Conservation (phyloP, 2,888 invertebrate genomes). For the Thymelicus lineola region DNA sequence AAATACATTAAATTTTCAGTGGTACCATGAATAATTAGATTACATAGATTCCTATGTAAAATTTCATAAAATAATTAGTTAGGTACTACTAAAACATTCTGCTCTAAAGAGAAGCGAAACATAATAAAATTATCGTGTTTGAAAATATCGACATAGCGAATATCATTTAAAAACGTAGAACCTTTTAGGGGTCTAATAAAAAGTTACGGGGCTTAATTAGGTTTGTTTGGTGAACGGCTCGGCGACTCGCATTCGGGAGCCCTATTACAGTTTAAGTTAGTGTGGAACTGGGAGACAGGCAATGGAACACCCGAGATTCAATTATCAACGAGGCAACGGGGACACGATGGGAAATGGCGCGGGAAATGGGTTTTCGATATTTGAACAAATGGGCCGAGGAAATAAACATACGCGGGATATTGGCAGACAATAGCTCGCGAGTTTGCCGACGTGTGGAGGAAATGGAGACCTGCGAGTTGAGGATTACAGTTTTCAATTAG, state of each 20-base stretch:
- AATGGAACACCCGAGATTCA: slow-evolving; percentile 48
- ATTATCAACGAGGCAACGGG: slow-evolving; percentile 51
- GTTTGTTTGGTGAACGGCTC: slow-evolving; percentile 22
- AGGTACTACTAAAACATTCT: neutral
- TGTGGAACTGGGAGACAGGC: slow-evolving; percentile 38
- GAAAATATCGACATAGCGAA: neutral
- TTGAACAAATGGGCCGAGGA: slow-evolving; percentile 76
- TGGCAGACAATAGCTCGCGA: slow-evolving; percentile 59
- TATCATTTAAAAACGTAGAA: slow-evolving; percentile 15
- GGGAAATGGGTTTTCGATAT: slow-evolving; percentile 81
- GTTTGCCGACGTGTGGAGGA: slow-evolving; percentile 50
- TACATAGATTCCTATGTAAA: too few species aligned
- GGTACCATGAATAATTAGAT: too few species aligned
- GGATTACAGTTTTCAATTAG: slow-evolving; percentile 24
- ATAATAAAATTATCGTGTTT: neutral
- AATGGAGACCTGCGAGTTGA: slow-evolving; percentile 45
- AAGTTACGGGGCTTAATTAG: slow-evolving; percentile 28
- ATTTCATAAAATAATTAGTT: too few species aligned
- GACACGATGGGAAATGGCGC: slow-evolving; percentile 66
- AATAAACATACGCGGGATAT: slow-evolving; percentile 80
- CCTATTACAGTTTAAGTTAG: slow-evolving; percentile 35
- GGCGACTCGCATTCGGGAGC: slow-evolving; percentile 23
- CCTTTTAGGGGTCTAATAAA: slow-evolving; percentile 27
- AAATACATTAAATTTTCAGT: too few species aligned
- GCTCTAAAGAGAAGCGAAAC: neutral